phyloP scores from a whole-genome alignment of 2,888 invertebrate genomes.

The Acheta domesticus region DNA sequence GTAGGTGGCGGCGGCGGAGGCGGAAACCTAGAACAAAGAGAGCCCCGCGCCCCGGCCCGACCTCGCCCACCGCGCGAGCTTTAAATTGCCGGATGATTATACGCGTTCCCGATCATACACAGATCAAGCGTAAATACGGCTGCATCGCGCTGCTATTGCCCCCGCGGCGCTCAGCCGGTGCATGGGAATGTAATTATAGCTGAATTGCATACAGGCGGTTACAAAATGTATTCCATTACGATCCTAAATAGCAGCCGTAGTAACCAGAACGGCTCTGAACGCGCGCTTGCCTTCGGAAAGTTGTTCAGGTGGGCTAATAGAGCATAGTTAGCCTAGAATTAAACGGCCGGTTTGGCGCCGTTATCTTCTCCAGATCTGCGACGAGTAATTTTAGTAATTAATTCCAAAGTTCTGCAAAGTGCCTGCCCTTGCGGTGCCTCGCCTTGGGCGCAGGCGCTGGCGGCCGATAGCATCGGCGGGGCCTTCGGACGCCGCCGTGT shows the following conservation, averaged over 20 bases:
- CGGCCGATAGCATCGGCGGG: background rate
- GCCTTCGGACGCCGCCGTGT: background rate
- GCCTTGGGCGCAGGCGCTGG: background rate
- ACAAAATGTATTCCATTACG: conserved; percentile 9
- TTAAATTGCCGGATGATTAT: background rate
- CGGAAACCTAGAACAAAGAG: background rate
- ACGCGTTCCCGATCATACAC: too few species aligned
- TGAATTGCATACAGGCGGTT: conserved; percentile 1
- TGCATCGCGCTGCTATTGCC: too few species aligned
- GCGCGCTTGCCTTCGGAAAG: background rate
- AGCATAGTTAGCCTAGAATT: conserved; percentile 11
- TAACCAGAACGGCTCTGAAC: background rate
- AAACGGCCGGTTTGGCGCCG: background rate
- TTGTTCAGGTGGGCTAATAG: conserved; percentile 9
- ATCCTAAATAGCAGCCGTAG: conserved; percentile 1
- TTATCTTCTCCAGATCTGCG: background rate
- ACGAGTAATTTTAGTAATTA: conserved; percentile 18
- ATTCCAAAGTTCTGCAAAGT: conserved; percentile 5
- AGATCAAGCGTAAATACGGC: too few species aligned
- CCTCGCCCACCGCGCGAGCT: background rate
- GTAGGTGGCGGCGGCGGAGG: background rate
- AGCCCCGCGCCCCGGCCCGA: background rate
- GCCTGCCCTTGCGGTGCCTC: background rate
- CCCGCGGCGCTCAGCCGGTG: background rate
- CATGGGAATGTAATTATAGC: conserved; percentile 1